A percentile compares a stretch with the other conserved stretches of the same genome.
Conservation (phyloP, 2,888 invertebrate species). For the Dolichopus griseipennis region DNA sequence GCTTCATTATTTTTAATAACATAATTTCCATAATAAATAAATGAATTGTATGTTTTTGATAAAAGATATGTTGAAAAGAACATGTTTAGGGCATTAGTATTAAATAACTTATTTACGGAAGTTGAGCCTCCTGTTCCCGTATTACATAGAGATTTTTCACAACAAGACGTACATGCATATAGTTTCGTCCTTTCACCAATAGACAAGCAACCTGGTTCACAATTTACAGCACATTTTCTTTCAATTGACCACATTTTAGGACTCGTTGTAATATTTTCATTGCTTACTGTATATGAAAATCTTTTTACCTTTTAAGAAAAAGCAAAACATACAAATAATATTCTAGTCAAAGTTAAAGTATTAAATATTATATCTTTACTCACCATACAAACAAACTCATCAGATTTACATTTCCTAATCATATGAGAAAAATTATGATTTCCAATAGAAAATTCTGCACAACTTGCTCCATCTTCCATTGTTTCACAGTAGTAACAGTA, state of each 20-base stretch:
- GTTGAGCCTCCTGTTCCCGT: slow-evolving; percentile 52
- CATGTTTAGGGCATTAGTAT: no score
- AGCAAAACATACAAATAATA: neutral
- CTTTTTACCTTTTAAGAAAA: slow-evolving; percentile 58
- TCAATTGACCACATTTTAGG: slow-evolving; percentile 77
- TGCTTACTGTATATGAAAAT: slow-evolving; percentile 74
- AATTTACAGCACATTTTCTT: slow-evolving; percentile 71
- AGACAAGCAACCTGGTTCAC: slow-evolving; percentile 80
- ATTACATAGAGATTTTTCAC: slow-evolving; percentile 70
- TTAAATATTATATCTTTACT: slow-evolving; percentile 24
- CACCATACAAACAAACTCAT: slow-evolving; percentile 70
- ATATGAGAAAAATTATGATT: slow-evolving; percentile 50
- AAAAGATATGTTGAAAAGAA: no score
- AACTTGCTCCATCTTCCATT: slow-evolving; percentile 63
- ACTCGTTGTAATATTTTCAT: slow-evolving; percentile 65
- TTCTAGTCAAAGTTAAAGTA: neutral
- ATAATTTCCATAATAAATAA: no score
- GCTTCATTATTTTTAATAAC: no score
- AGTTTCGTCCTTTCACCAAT: slow-evolving; percentile 83
- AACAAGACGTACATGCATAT: slow-evolving; percentile 80
- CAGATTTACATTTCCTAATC: slow-evolving; percentile 66
- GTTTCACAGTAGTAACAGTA: slow-evolving; percentile 77
- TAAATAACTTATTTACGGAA: neutral
- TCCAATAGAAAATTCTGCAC: slow-evolving; percentile 53
- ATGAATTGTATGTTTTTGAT: no score